phyloP scores from a whole-genome alignment of 2,888 invertebrate genomes.

The Noctua janthe region DNA sequence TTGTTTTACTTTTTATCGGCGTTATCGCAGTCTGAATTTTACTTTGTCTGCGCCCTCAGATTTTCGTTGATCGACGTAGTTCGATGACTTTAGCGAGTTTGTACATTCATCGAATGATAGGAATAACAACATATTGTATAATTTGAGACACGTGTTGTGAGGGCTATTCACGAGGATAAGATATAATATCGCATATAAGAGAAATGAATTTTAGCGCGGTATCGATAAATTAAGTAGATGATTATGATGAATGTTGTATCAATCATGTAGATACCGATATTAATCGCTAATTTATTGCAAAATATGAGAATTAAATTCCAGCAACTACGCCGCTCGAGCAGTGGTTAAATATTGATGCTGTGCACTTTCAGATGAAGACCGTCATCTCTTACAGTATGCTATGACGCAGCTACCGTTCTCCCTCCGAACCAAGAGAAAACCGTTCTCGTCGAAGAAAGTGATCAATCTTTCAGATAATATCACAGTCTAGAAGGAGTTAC shows the following conservation, averaged over 20 bases:
- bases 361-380: slow-evolving; percentile 33
- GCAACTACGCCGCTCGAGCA: too few species aligned
- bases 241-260: not conserved
- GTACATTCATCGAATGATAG: too few species aligned
- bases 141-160: too few species aligned
- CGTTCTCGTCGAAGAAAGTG: not conserved
- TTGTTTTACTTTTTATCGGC: too few species aligned
- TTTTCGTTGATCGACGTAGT: too few species aligned
- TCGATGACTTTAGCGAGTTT: too few species aligned
- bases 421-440: not conserved
- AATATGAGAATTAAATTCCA: not conserved
- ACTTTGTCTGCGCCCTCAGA: too few species aligned
- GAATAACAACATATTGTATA: too few species aligned
- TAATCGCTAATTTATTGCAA: not conserved
- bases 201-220: not conserved
- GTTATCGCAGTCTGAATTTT: too few species aligned
- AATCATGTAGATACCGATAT: not conserved
- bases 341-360: too few species aligned
- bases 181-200: too few species aligned
- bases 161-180: too few species aligned
- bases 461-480: not conserved
- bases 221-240: not conserved
- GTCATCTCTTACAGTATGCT: not conserved
- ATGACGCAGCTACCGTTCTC: slow-evolving; percentile 7
- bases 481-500: not conserved